phyloP scores from a whole-genome alignment of 2,797 vertebrate genomes.

The Hylomyscus alleni region DNA sequence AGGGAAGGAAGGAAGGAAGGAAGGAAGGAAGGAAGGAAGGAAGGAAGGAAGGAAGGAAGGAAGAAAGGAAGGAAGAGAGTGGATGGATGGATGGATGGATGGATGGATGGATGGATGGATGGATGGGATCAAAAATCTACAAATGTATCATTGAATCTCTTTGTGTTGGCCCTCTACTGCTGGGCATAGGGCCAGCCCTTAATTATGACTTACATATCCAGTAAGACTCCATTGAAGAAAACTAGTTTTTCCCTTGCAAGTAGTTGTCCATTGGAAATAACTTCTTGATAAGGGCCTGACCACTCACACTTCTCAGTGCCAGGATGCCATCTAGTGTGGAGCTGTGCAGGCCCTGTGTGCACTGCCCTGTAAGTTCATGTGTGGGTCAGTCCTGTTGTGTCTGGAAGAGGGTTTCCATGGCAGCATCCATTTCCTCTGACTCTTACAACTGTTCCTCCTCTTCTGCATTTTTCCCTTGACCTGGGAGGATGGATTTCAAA shows the following conservation, averaged over 20 bases:
- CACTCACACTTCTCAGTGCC: not conserved
- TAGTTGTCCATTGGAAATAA: not conserved
- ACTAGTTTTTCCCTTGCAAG: not conserved
- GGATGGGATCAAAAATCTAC: not conserved
- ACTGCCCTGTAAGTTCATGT: too few species aligned
- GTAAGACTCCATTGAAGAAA: not conserved
- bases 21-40: too few species aligned
- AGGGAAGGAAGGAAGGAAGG: too few species aligned
- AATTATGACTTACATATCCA: not conserved
- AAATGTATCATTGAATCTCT: not conserved
- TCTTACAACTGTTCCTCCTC: not conserved
- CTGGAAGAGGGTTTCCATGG: not conserved
- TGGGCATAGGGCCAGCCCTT: not conserved
- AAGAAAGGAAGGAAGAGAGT: too few species aligned
- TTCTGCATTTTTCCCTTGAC: too few species aligned
- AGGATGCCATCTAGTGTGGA: too few species aligned
- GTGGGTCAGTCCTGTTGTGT: too few species aligned
- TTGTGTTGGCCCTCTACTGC: not conserved
- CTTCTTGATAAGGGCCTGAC: not conserved
- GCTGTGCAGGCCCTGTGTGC: too few species aligned
- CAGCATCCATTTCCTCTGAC: not conserved
- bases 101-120: too few species aligned
- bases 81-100: too few species aligned
- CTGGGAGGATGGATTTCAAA: too few species aligned
- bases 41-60: too few species aligned